These are phyloP conservation scores for Drosophila littoralis DNA, from an alignment of 1,140 invertebrate species.

Conservation along the genomic window DNA sequence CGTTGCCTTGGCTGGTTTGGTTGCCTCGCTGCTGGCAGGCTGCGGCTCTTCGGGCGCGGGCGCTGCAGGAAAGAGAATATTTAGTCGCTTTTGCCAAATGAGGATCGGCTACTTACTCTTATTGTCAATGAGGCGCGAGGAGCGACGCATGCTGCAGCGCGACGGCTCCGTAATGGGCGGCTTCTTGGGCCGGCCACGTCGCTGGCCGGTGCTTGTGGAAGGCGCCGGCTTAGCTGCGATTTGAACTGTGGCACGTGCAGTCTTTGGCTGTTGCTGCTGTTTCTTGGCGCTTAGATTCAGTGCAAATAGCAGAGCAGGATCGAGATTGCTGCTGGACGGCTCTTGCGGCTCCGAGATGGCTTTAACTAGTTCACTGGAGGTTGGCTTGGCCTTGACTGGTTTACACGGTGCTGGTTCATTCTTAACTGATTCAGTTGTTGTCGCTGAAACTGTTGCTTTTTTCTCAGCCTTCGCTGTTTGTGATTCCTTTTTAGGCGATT, in stretches of 20 bases:
- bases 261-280: slow-evolving; percentile 41
- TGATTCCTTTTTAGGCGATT: slow-evolving; percentile 40
- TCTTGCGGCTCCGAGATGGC: not conserved
- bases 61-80: slow-evolving; percentile 7
- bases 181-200: slow-evolving; percentile 60
- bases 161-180: not conserved
- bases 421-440: not conserved
- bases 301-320: slow-evolving; percentile 64
- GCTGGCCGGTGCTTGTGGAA: slow-evolving; percentile 5
- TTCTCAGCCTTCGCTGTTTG: slow-evolving; percentile 1
- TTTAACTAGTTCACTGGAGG: slow-evolving; percentile 1
- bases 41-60: slow-evolving; percentile 29
- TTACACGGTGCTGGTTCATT: not conserved
- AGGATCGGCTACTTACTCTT: slow-evolving; percentile 40
- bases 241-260: slow-evolving; percentile 50
- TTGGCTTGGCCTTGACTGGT: not conserved
- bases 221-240: slow-evolving; percentile 66
- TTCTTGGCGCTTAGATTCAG: slow-evolving; percentile 76
- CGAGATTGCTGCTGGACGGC: slow-evolving; percentile 36
- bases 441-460: not conserved
- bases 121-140: slow-evolving; percentile 52
- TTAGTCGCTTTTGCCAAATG: not conserved
- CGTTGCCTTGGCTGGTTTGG: slow-evolving; percentile 1
- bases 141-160: slow-evolving; percentile 50
- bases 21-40: not conserved